phyloP scores from a whole-genome alignment of 2,888 invertebrate species.

The Ptychoptera albimana region DNA sequence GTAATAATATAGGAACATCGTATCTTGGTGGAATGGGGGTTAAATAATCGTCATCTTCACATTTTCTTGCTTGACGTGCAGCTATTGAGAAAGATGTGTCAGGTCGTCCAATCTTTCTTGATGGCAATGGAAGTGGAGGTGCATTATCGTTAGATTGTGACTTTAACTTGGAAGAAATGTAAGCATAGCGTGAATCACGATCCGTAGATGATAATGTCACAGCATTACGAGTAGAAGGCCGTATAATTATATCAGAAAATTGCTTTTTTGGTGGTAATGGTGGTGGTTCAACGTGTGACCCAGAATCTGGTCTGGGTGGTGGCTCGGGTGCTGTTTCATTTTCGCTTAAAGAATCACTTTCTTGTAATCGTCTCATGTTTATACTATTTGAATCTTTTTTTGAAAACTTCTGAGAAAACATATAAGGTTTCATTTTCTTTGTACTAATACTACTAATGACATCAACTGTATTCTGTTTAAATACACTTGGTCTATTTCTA shows the following conservation, averaged over 20 bases:
- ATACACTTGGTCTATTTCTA: conserved; percentile 17
- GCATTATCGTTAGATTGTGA: conserved; percentile 16
- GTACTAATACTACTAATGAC: conserved; percentile 31
- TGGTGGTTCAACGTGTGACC: conserved; percentile 45
- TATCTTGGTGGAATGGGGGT: conserved; percentile 37
- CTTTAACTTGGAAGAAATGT: conserved; percentile 12
- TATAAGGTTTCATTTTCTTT: conserved; percentile 29
- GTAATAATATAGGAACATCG: conserved; percentile 30
- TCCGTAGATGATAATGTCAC: conserved; percentile 14
- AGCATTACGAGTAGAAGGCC: conserved; percentile 20
- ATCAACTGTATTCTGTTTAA: conserved; percentile 31
- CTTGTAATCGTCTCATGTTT: conserved; percentile 30
- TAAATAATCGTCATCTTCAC: conserved; percentile 51
- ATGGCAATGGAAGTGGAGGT: conserved; percentile 45
- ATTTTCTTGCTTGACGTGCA: conserved; percentile 33
- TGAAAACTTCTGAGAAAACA: conserved; percentile 29
- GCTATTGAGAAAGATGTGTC: conserved; percentile 33
- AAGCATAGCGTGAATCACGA: conserved; percentile 21
- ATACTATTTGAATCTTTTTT: conserved; percentile 29
- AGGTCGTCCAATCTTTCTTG: conserved; percentile 33
- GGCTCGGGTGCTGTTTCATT: conserved; percentile 30
- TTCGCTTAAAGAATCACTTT: conserved; percentile 31
- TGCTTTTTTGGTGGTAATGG: conserved; percentile 59
- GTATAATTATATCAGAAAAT: conserved; percentile 36
- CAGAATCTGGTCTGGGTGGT: conserved; percentile 28